Evolutionary conservation across 2,797 vertebrate species (phyloP), one percentile per base, ranked within the genome.

Genomic region (Caiman crocodilus): DNA sequence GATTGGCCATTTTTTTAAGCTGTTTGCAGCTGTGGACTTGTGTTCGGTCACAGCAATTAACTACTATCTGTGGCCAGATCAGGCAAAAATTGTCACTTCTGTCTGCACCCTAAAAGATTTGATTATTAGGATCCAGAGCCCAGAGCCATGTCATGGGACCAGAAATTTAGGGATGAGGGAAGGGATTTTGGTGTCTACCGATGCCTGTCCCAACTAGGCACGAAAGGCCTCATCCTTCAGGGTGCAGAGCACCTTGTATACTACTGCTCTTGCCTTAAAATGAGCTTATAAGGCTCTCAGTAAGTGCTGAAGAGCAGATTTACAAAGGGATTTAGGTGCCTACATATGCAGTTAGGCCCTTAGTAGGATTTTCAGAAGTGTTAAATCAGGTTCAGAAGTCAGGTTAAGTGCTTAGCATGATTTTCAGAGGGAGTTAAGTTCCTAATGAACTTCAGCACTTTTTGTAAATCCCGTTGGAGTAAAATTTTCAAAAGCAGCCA

Each of bases 361-460:
- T 69, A 23, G 12, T 67, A 30, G 30, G 65, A 25, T 91, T 87
- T 82, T 91, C 84, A 74, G 26, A 87, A 86, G 79, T 84, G 91
- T 76, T 18, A 7, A 6, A 4, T 30, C 20, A 35, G 67, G 67
- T 69, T 42, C n/a, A n/a, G 30, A 7, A 6, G 7, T 30, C 20
- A 35, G 67, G 67, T 69, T 42, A 25, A 14, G 35, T 50, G 35
- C 35, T 23, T 50, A 42, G 26, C 21, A 50, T 73, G 35, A 50
- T 15, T 25, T 21, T 35, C 21, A 73, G 42, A 42, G 7, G 50
- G 35, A 73, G 42, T 73, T 73, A 73, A 14, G 14, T 7, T 73
- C 23, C 16, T 50, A 73, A 50, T 21, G 25, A 7, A 21, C 69
- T 25, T 42, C 42, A 14, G 13, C 14, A 15, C 23, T 73, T 73